Base-by-base conservation (phyloP, 1,140 invertebrate species). In the Planococcus citri region DNA sequence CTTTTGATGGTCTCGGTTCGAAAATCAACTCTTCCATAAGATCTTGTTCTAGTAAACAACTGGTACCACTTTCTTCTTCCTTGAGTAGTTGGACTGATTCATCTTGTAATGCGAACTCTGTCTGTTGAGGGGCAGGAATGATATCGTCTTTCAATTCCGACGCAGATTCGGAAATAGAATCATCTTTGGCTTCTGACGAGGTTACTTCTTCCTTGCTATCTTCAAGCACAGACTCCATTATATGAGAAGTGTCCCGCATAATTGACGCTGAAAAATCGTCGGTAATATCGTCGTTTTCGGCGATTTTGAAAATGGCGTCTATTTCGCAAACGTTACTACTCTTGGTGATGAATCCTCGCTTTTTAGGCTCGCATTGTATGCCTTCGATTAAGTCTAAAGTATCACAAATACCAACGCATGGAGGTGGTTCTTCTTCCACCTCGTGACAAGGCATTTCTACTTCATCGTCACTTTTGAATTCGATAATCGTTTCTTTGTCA, bases 391-490 rank as follows among this genome's bases (percentile, higher is more conserved):
- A 51, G n/a, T 27, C 60, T 64, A 27, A 27, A 12, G 60, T 64
- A 64, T 64, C 60, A 64, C 60, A 64, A 27, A 64, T 64, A 6
- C 25, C 60, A 64, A 27, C 21, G 22, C 22, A 64, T 64, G 10
- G 22, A 20, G 41, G 6, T 64, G 17, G 17, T 64, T 64, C 22
- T 27, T 64, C 60, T 10, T 10, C 60, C 2, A 2, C 17, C 24
- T 64, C 22, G 22, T 24, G 22, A 64, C 3, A 25, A 64, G 22
- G 9, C 21, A 64, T 64, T 25, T 64, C 60, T 14, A 64, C 22
- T 24, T 64, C 25, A 17, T 64, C 60, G 25, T 64, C 60, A 25
- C 60, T 64, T 27, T 64, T 64, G 22, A 64, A 64, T 25, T 64
- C 60, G 17, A 64, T 22, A 2, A 64, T 64, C 4, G 60, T 25